Percentiles rank a stretch among this genome's conserved stretches.
Evolutionary conservation across 2,888 invertebrate genomes (phyloP).

Genomic region (Stramonita haemastoma): DNA sequence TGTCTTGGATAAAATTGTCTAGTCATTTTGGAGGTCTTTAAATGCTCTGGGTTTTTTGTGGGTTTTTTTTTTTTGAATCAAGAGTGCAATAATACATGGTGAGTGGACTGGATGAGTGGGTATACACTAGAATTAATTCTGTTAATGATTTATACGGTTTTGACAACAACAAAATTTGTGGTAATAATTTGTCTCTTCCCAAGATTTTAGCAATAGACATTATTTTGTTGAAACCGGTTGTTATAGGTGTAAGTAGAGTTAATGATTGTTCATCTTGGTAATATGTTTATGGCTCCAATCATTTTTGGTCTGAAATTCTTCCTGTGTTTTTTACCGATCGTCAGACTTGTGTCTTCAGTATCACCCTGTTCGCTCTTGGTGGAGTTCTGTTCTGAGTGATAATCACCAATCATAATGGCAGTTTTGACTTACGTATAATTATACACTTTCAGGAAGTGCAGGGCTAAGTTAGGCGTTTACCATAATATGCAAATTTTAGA

Average conservation of each 20-base stretch:
- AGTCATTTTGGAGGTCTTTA: no score
- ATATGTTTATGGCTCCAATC: background rate
- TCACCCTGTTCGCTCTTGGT: background rate
- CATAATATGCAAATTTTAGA: background rate
- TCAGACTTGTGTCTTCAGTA: background rate
- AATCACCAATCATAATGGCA: slow-evolving; percentile 16
- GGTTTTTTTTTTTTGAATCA: background rate
- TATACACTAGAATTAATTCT: no score
- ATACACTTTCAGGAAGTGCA: background rate
- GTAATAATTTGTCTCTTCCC: background rate
- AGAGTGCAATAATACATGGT: background rate
- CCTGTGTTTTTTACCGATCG: background rate
- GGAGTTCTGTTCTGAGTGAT: background rate
- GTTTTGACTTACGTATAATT: background rate
- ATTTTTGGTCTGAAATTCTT: background rate
- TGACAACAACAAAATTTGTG: background rate
- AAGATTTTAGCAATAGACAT: background rate
- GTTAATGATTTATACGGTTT: no score
- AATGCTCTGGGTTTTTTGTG: background rate
- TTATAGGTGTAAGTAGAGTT: background rate
- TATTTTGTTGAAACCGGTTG: background rate
- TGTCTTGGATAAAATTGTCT: no score
- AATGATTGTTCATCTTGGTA: background rate
- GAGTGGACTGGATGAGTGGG: no score
- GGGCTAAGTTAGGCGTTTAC: background rate